These are phyloP conservation scores for Bradypodion pumilum DNA, from an alignment of 2,797 vertebrate species.

Conservation along the genomic window DNA sequence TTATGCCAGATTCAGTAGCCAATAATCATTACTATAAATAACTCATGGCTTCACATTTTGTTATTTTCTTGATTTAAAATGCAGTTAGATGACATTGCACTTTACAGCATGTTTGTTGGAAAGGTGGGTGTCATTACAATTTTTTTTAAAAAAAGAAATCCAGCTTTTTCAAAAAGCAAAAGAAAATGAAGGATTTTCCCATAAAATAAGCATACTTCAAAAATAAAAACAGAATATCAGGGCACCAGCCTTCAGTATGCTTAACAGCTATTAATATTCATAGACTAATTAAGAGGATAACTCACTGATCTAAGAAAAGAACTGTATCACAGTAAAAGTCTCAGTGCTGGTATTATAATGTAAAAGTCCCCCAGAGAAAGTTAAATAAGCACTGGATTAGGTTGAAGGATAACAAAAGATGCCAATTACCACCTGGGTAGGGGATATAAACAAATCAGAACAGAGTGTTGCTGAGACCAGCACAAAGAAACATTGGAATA, in stretches of 20 bases:
- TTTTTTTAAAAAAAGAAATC: neutral
- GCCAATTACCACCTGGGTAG: neutral
- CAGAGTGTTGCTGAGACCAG: neutral
- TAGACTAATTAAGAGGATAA: neutral
- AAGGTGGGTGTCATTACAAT: neutral
- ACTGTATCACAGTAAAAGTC: constrained; percentile 17
- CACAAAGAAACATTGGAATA: neutral
- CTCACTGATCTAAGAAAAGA: accelerated
- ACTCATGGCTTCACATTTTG: neutral
- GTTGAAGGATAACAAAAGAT: neutral
- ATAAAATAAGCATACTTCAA: neutral
- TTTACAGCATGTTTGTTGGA: neutral
- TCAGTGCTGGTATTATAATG: neutral
- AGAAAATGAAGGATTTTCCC: neutral
- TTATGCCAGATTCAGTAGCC: neutral
- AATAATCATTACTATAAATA: neutral
- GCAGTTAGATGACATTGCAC: neutral
- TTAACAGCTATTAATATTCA: constrained; percentile 16
- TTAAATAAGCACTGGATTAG: neutral
- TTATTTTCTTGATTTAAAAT: neutral
- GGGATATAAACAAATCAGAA: neutral
- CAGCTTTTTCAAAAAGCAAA: neutral
- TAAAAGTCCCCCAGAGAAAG: constrained; percentile 3
- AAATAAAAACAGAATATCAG: neutral
- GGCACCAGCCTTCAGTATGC: constrained; percentile 16